Evolutionary conservation across 2,797 vertebrate genomes (phyloP), one percentile per base, ranked within the genome.

Genomic region (Chelon auratus): DNA sequence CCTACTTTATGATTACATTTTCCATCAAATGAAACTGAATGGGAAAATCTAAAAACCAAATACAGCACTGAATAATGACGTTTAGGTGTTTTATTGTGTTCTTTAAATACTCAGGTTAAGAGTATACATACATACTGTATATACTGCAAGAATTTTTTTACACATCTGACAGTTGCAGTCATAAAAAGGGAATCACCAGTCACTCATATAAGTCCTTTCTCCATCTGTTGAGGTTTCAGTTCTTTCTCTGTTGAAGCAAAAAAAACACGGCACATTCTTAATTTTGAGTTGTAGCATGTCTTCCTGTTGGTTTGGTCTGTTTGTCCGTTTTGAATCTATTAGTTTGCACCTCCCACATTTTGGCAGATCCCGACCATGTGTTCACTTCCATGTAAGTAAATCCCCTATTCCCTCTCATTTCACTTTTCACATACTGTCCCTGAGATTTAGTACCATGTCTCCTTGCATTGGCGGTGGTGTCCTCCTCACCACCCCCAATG

Each of bases 311-410:
- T 84, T 87, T 80, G 33, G 18, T 81, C 83, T 89, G 33, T 56
- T 76, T 84, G 56, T 80, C 56, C 83, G 68, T 43, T 89, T 83
- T 77, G 62, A 80, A 68, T 62, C 55, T 72, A 22, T 87, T 45
- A 69, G 71, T 89, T 85, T 73, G 76, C 77, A 75, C 73, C 65
- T 82, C 66, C 88, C 80, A 88, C 83, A 87, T 88, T 91, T 93
- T 89, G 83, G 81, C 89, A 86, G 86, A 88, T 83, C 86, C 81
- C 43, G 85, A 82, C 76, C 81, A 83, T 91, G 55, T 83, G 88
- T 86, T 90, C 82, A 81, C 61, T 91, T 60, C 82, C 78, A 89
- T 91, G 93, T 94, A 92, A 94, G 93, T 94, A 94, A 84, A 87
- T 74, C 74, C 77, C 72, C 80, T 77, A 78, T 84, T 79, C 73